A percentile compares a stretch with the other conserved stretches of the same genome.
phyloP scores from a whole-genome alignment of 2,113 vertebrate genomes.

The Castor canadensis region DNA sequence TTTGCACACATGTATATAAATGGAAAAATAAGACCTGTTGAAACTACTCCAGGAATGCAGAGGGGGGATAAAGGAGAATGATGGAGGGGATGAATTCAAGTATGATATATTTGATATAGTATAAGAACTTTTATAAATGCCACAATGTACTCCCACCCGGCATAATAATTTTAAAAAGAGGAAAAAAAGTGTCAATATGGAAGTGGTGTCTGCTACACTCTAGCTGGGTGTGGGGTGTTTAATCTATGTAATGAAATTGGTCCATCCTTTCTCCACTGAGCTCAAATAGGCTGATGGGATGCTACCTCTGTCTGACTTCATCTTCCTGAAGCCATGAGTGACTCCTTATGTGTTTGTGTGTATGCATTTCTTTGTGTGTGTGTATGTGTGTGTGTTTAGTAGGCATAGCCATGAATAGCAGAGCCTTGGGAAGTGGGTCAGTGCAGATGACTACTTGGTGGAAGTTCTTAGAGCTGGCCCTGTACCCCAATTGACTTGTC shows the following conservation, averaged over 20 bases:
- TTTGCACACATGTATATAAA: too few relatives aligned
- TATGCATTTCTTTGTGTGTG: too few relatives aligned
- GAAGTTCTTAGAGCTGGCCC: neutral
- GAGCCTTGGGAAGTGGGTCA: neutral
- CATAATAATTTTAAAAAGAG: too few relatives aligned
- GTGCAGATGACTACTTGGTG: neutral
- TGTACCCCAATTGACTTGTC: fast-evolving
- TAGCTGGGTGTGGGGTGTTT: neutral
- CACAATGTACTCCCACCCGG: too few relatives aligned
- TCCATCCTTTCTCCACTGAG: neutral
- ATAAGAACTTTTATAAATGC: too few relatives aligned
- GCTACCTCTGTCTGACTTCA: neutral
- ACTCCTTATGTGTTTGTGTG: neutral
- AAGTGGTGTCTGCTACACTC: neutral
- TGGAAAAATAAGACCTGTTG: too few relatives aligned
- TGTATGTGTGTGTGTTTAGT: neutral
- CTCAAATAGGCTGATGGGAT: neutral
- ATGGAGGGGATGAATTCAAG: too few relatives aligned
- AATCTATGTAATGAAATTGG: neutral
- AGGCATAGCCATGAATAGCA: neutral
- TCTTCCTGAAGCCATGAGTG: neutral
- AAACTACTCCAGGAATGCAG: too few relatives aligned
- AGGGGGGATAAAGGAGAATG: too few relatives aligned
- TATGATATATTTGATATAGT: too few relatives aligned
- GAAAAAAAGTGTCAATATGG: neutral